phyloP scores from a whole-genome alignment of 1,140 invertebrate genomes.

The Oryctes rhinoceros region DNA sequence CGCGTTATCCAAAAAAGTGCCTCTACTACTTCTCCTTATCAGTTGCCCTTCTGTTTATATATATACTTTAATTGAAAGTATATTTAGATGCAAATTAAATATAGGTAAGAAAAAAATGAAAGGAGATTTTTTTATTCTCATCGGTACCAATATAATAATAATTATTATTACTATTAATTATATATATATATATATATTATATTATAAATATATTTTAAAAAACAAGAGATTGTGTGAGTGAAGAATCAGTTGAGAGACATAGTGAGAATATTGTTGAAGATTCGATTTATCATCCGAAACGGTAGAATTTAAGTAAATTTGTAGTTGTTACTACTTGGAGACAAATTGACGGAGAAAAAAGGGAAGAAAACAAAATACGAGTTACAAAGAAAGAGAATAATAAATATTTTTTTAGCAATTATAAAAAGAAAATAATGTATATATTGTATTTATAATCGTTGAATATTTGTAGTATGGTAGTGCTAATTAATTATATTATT shows the following conservation, averaged over 20 bases:
- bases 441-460: slow-evolving; percentile 43
- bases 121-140: slow-evolving; percentile 27
- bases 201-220: not conserved
- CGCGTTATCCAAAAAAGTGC: slow-evolving; percentile 42
- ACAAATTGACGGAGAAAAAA: not conserved
- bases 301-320: not conserved
- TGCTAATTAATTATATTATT: slow-evolving; percentile 9
- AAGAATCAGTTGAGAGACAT: not conserved
- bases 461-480: slow-evolving; percentile 40
- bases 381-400: not conserved
- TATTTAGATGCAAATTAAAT: slow-evolving; percentile 18
- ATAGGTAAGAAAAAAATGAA: slow-evolving; percentile 22
- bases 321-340: slow-evolving; percentile 22
- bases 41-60: not conserved
- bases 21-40: slow-evolving; percentile 38
- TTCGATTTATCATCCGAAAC: not conserved
- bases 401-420: slow-evolving; percentile 38
- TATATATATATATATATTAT: slow-evolving; percentile 28
- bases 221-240: not conserved
- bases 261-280: slow-evolving; percentile 23
- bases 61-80: slow-evolving; percentile 11
- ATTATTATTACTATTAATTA: slow-evolving; percentile 18
- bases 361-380: not conserved
- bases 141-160: slow-evolving; percentile 31
- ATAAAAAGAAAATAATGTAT: slow-evolving; percentile 38